A percentile compares a stretch with the other conserved stretches of the same genome.
Conservation (phyloP, 2,113 vertebrate genomes). For the Zosterops lateralis region DNA sequence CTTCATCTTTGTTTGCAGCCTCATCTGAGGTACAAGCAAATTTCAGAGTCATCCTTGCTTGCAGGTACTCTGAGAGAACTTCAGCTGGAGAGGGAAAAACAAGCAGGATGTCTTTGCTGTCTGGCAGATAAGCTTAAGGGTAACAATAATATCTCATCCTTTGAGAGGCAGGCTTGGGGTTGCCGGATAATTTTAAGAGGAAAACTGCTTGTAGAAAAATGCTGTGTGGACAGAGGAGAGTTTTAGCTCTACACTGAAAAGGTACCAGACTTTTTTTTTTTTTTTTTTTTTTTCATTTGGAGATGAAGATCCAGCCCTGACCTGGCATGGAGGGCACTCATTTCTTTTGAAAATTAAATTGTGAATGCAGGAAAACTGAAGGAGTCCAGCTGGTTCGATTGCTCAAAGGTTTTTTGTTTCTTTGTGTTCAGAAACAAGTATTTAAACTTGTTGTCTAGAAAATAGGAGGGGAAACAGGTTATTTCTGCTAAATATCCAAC, state of each 20-base stretch:
- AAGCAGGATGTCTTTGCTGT: neutral
- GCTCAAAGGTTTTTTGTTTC: neutral
- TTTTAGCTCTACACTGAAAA: neutral
- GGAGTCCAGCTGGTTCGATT: neutral
- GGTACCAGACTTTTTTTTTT: neutral
- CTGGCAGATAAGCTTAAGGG: neutral
- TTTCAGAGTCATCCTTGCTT: slow-evolving; percentile 10
- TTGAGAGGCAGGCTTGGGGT: neutral
- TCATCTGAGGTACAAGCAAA: neutral
- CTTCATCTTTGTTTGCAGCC: slow-evolving; percentile 39
- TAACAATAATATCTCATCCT: neutral
- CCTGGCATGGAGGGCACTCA: neutral
- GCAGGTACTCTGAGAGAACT: neutral
- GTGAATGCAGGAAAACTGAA: neutral
- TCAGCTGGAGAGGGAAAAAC: neutral
- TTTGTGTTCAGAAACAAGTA: neutral
- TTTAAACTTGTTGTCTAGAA: neutral
- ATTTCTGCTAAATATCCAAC: neutral
- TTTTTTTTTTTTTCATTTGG: neutral
- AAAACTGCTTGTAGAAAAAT: neutral
- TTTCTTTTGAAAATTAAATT: neutral
- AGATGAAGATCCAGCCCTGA: neutral
- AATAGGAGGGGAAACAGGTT: neutral
- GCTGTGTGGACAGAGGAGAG: neutral
- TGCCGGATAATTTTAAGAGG: neutral